Evolutionary conservation across 2,797 vertebrate species (phyloP).

Genomic region (Mormyrops boulengeri): DNA sequence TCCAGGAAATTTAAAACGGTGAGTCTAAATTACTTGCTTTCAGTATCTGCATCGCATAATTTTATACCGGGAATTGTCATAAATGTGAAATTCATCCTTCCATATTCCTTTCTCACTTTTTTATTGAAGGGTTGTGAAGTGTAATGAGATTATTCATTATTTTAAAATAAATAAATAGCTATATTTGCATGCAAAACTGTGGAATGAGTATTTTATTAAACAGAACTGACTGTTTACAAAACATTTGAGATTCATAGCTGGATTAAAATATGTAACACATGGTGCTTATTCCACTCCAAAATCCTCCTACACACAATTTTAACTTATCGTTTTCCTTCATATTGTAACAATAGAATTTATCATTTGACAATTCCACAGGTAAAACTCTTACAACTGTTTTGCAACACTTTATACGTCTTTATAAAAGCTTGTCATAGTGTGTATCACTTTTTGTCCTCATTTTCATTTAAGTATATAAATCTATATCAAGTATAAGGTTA

Average conservation of each 20-base stretch:
- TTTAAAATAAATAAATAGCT: background rate
- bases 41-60: background rate
- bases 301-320: background rate
- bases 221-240: background rate
- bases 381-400: background rate
- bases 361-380: background rate
- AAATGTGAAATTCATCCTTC: background rate
- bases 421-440: background rate
- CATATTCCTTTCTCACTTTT: background rate
- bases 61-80: background rate
- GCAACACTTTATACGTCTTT: background rate
- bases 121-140: background rate
- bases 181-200: background rate
- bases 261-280: background rate
- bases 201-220: background rate
- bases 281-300: background rate
- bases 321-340: background rate
- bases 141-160: background rate
- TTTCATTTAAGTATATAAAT: background rate
- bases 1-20: constrained; percentile 10
- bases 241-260: background rate
- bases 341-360: background rate
- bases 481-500: background rate
- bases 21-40: background rate
- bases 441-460: background rate